These are phyloP conservation scores for Apamea anceps DNA, from an alignment of 2,888 invertebrate species.

Conservation along the genomic window DNA sequence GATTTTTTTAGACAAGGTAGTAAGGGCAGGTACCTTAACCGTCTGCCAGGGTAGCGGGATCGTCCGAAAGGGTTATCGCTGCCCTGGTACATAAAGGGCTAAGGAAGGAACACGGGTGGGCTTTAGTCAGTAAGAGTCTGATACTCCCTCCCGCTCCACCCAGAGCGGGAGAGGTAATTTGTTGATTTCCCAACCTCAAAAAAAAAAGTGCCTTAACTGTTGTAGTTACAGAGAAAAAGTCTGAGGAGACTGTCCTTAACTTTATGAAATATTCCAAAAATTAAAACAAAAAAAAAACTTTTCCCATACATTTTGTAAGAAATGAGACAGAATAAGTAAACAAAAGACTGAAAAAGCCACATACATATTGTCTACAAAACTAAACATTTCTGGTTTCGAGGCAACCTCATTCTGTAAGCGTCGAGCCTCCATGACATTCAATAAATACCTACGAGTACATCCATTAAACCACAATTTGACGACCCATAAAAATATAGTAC, in stretches of 20 bases:
- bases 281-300: not conserved
- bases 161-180: no score
- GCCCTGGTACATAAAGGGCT: no score
- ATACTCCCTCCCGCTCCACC: no score
- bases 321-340: not conserved
- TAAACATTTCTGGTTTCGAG: not conserved
- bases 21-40: not conserved
- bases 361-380: not conserved
- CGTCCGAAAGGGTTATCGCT: no score
- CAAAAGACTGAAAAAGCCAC: not conserved
- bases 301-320: not conserved
- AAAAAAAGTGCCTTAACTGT: no score
- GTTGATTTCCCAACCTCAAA: no score
- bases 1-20: not conserved
- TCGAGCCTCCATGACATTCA: not conserved
- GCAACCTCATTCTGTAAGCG: not conserved
- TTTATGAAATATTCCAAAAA: not conserved
- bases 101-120: no score
- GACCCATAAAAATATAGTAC: constrained; percentile 58
- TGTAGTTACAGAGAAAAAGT: no score
- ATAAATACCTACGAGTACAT: constrained; percentile 7
- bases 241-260: not conserved
- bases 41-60: no score
- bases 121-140: no score
- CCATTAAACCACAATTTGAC: constrained; percentile 43